A percentile compares a stretch with the other conserved stretches of the same genome.
These are phyloP conservation scores for Camponotus vicinus DNA, from an alignment of 1,140 invertebrate species.

Conservation along the genomic window DNA sequence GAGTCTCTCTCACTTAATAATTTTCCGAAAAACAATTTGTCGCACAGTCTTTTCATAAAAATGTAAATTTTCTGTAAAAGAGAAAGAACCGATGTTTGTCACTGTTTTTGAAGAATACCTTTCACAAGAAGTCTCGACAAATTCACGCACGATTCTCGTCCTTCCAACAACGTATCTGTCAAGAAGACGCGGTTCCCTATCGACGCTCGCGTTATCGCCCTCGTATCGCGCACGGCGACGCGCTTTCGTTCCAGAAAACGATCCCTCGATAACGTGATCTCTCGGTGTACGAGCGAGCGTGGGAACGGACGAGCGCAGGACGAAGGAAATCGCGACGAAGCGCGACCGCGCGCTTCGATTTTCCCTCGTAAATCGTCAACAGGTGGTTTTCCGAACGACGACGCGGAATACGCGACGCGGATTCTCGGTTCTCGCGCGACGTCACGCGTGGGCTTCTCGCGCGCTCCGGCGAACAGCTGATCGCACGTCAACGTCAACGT, in stretches of 20 bases:
- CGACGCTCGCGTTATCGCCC: not conserved
- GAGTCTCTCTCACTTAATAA: not conserved
- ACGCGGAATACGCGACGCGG: conserved; percentile 49
- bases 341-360: conserved; percentile 73
- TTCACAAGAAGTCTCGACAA: not conserved
- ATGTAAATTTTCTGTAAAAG: not conserved
- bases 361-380: conserved; percentile 82
- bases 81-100: no score
- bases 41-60: not conserved
- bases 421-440: not conserved
- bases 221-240: conserved; percentile 6
- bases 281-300: not conserved
- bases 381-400: conserved; percentile 78
- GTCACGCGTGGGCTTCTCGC: not conserved
- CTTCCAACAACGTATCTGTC: not conserved
- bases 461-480: conserved; percentile 71
- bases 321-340: conserved; percentile 20
- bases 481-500: conserved; percentile 24
- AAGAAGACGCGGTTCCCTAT: not conserved
- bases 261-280: not conserved
- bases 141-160: not conserved
- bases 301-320: conserved; percentile 4
- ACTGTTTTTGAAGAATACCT: not conserved
- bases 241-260: conserved; percentile 12
- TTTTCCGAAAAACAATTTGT: not conserved